Conservation (phyloP, 2,113 vertebrate species). For the Junco hyemalis region DNA sequence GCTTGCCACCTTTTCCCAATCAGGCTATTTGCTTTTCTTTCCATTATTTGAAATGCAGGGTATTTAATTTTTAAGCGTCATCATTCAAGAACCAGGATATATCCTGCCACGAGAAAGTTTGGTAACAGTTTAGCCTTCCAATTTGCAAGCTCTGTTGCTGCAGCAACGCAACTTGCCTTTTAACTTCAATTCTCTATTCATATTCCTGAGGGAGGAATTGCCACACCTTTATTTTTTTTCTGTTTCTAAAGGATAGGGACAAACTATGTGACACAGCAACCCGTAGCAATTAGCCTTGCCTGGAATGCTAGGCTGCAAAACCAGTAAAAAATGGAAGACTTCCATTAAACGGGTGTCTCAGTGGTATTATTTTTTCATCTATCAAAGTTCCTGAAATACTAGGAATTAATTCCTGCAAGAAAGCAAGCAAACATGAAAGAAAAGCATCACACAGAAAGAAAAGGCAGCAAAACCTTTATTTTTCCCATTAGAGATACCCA, state of each 20-base stretch:
- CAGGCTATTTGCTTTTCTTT: background rate
- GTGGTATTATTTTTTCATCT: background rate
- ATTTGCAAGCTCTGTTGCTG: background rate
- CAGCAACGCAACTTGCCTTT: background rate
- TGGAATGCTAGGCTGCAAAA: background rate
- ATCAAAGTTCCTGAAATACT: background rate
- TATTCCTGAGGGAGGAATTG: background rate
- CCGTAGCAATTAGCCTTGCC: background rate
- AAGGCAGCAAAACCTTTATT: background rate
- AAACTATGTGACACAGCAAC: background rate
- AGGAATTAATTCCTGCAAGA: background rate
- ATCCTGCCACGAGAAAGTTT: background rate
- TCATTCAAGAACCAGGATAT: background rate
- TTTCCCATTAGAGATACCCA: background rate
- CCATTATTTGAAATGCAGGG: background rate
- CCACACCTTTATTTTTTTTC: fast-evolving
- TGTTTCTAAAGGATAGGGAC: background rate
- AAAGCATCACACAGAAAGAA: background rate
- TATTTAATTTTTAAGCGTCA: background rate
- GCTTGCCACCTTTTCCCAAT: background rate
- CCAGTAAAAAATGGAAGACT: background rate
- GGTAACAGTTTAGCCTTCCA: background rate
- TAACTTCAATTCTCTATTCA: background rate
- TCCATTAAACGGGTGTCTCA: background rate
- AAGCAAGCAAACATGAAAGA: background rate